Evolutionary conservation across 2,113 vertebrate genomes (phyloP), one percentile per base, ranked within the genome.

Genomic region (Glaucomys volans): DNA sequence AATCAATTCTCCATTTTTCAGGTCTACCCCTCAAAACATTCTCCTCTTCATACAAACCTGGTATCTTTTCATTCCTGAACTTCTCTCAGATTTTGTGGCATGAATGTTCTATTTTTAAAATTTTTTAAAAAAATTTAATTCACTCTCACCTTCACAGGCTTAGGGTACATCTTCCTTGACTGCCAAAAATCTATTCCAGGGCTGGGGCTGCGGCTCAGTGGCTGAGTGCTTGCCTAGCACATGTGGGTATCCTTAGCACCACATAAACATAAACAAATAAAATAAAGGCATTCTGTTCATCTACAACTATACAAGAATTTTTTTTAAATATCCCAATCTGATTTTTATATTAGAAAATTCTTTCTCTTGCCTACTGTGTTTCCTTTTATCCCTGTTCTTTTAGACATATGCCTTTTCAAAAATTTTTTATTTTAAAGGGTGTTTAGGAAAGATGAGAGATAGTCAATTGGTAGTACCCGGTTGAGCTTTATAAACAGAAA

Each of bases 151-250:
- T 86, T 32, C 26, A 30, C 17, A 28, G 52, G 69, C 26, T 94
- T 93, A 80, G 16, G 22, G 84, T 93, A 90, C 92, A 40, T 64
- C 75, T 62, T 83, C 52, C 62, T 94, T 91, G 83, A 75, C 64
- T 80, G 47, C 72, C 30, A 52, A 66, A 32, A 50, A 92, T 24
- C 75, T 37, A 44, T 59, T 85, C 44, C 44, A 47, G 44, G 44
- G 44, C 44, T 47, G 44, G 44, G 44, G 9, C 44, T 47, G 44
- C 7, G 44, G 7, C 44, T 47, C 44, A 47, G 44, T 47, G 44
- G 44, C 44, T 8, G 44, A 47, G 44, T 9, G 9, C 44, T 8
- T 47, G 44, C 44, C 44, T 47, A 47, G 44, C 7, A 47, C 44
- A 47, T 47, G 44, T 47, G 44, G 44, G 44, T 47, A 47, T 47